phyloP scores from a whole-genome alignment of 2,113 vertebrate genomes.

The Mormyrus lacerda region DNA sequence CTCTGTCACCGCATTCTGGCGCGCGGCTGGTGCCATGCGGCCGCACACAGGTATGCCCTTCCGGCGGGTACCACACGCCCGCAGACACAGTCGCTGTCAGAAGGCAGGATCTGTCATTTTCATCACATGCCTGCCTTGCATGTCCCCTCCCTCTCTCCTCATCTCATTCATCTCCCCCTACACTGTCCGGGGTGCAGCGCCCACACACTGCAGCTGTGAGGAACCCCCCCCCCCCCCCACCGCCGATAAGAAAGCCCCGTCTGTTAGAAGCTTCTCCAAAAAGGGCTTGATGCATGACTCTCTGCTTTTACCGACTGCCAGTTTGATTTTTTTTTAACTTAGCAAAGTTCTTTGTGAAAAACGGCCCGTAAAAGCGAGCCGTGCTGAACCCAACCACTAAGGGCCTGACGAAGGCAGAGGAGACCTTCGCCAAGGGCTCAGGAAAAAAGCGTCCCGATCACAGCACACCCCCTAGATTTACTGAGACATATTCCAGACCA shows the following conservation, averaged over 20 bases:
- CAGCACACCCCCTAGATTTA: not conserved
- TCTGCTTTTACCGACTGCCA: not conserved
- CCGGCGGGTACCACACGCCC: not conserved
- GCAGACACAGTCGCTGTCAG: not conserved
- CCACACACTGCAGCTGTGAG: not conserved
- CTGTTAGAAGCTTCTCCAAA: not conserved
- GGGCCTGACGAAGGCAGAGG: not conserved
- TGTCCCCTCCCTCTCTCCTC: not conserved
- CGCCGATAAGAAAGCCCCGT: not conserved
- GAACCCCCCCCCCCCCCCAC: not conserved
- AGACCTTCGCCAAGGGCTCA: not conserved
- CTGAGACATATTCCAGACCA: not conserved
- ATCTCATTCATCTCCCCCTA: not conserved
- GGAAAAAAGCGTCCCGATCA: not conserved
- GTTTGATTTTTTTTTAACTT: not conserved
- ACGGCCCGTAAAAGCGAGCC: not conserved
- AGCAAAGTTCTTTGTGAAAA: not conserved
- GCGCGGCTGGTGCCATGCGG: not conserved
- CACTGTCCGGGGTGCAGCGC: not conserved
- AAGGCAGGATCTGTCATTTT: not conserved
- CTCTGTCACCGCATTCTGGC: not conserved
- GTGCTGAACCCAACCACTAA: not conserved
- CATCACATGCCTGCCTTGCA: not conserved
- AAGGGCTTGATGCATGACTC: not conserved
- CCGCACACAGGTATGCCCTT: not conserved